Conservation (phyloP, 2,113 vertebrate genomes). For the Gambusia affinis region DNA sequence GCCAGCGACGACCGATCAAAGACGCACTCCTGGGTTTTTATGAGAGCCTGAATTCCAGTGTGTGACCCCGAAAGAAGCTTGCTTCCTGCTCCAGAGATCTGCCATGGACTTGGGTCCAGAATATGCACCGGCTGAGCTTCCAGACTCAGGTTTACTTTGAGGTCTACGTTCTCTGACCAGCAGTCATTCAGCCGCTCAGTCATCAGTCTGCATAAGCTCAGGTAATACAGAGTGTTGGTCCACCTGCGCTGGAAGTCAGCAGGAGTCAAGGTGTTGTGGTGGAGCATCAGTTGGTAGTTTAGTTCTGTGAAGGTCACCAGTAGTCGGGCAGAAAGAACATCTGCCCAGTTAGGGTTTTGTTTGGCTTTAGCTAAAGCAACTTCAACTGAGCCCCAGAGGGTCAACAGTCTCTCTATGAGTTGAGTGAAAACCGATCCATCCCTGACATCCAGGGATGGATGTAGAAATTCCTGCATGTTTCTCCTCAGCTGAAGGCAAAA, state of each 20-base stretch:
- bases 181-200: constrained; percentile 77
- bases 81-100: constrained; percentile 35
- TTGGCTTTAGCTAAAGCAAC: constrained; percentile 70
- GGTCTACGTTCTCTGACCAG: constrained; percentile 76
- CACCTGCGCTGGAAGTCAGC: constrained; percentile 62
- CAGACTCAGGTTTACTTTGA: constrained; percentile 52
- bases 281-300: constrained; percentile 57
- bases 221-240: constrained; percentile 43
- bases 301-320: constrained; percentile 75
- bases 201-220: constrained; percentile 75
- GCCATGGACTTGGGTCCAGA: constrained; percentile 43
- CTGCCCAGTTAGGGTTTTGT: constrained; percentile 76
- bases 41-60: constrained; percentile 32
- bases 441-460: constrained; percentile 39
- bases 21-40: constrained; percentile 71
- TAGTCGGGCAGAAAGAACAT: constrained; percentile 79
- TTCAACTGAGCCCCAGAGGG: constrained; percentile 56
- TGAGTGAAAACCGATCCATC: constrained; percentile 51
- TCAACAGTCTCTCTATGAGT: constrained; percentile 73
- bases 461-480: constrained; percentile 47
- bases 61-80: constrained; percentile 27
- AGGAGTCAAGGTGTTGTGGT: constrained; percentile 5
- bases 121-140: not conserved
- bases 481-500: constrained; percentile 63
- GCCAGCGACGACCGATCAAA: constrained; percentile 62